Percentiles rank a stretch among this genome's conserved stretches.
phyloP scores from a whole-genome alignment of 2,888 invertebrate species.

The Acanthosoma haemorrhoidale region DNA sequence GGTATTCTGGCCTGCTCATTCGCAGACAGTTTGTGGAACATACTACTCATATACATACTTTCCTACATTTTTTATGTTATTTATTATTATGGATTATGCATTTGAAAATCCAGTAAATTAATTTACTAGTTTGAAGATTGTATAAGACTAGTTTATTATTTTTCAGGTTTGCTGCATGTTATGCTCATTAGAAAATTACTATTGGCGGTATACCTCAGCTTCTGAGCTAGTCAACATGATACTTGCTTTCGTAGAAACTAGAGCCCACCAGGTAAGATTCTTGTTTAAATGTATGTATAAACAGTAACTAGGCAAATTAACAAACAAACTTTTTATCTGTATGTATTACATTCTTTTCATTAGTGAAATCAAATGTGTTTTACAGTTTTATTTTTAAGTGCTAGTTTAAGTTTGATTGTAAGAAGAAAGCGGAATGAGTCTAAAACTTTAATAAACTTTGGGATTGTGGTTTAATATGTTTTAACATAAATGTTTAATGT shows the following conservation, averaged over 20 bases:
- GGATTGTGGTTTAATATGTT: too few relatives aligned
- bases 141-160: not conserved
- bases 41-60: too few relatives aligned
- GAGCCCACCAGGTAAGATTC: slow-evolving; percentile 62
- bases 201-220: slow-evolving; percentile 91
- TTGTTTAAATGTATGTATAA: not conserved
- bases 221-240: slow-evolving; percentile 93
- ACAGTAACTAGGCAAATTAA: not conserved
- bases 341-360: not conserved
- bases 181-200: slow-evolving; percentile 86
- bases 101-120: too few relatives aligned
- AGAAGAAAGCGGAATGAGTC: too few relatives aligned
- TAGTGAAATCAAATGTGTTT: not conserved
- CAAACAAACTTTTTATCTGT: not conserved
- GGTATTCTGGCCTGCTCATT: too few relatives aligned
- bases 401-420: too few relatives aligned
- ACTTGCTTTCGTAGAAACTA: slow-evolving; percentile 79
- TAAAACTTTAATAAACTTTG: too few relatives aligned
- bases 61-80: too few relatives aligned
- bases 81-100: too few relatives aligned
- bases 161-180: slow-evolving; percentile 82
- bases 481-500: too few relatives aligned
- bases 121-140: not conserved
- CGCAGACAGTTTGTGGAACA: too few relatives aligned
- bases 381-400: too few relatives aligned